Conservation (phyloP, 2,797 vertebrate species). For the Sebastes itinus region DNA sequence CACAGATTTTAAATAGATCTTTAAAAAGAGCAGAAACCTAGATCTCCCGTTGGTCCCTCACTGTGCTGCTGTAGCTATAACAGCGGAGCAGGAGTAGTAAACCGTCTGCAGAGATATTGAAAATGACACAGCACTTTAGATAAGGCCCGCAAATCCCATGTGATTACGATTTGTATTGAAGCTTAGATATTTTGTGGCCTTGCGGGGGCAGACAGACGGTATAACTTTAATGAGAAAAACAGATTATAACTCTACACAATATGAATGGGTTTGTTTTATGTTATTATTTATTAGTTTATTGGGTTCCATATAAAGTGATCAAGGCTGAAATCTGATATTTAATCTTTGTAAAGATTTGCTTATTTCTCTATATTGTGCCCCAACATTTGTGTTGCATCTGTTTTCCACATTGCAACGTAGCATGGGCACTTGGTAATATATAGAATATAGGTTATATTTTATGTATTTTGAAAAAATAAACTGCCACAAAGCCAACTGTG, state of each 20-base stretch:
- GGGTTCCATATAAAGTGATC: not conserved
- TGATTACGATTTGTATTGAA: conserved; percentile 41
- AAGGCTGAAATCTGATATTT: conserved; percentile 5
- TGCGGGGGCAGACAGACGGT: conserved; percentile 9
- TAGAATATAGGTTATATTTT: not conserved
- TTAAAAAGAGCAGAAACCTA: conserved; percentile 39
- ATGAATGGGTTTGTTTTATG: not conserved
- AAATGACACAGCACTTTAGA: conserved; percentile 64
- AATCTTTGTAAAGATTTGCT: not conserved
- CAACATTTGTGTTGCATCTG: not conserved
- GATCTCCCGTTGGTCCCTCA: conserved; percentile 40
- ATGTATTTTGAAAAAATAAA: not conserved
- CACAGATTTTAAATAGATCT: conserved; percentile 41
- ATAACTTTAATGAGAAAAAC: conserved; percentile 23
- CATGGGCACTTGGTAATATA: not conserved
- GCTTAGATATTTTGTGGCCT: conserved; percentile 28
- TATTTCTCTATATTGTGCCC: not conserved
- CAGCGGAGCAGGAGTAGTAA: conserved; percentile 49
- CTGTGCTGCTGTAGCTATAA: conserved; percentile 36
- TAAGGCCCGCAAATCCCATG: conserved; percentile 52
- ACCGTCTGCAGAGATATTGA: conserved; percentile 56
- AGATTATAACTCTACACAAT: not conserved
- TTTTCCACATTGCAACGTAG: conserved; percentile 2
- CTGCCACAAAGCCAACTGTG: conserved; percentile 8
- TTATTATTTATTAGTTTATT: not conserved